Base-by-base conservation (phyloP, 2,797 vertebrate species). In the Streptopelia turtur region DNA sequence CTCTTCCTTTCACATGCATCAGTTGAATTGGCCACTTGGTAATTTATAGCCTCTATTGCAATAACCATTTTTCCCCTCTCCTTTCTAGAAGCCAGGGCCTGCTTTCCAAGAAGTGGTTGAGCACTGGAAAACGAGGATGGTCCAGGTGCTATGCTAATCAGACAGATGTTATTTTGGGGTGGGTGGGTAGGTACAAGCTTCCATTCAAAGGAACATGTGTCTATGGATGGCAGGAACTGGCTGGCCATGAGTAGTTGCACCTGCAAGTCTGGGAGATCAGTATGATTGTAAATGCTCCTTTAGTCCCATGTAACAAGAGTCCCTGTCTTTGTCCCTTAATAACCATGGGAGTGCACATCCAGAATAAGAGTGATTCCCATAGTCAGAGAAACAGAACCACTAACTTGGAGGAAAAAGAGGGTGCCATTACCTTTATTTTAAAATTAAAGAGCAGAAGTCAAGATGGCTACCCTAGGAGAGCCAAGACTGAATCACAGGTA, bases 101-200 rank as follows among this genome's bases (percentile, higher is more conserved):
- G 71, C 97, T 96, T 96, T 96, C 95, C 95, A 97, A 97, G 95
- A 96, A 95, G 96, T 80, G 89, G 90, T 76, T 85, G 56, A 90
- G 85, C 95, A 63, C 92, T 96, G 95, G 89, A 94, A 97, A 97
- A 97, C 57, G 63, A 89, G 87, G 94, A 95, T 95, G 90, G 90
- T 79, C 95, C 95, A 96, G 88, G 94, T 94, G 93, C 90, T 96
- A 93, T 96, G 93, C 91, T 96, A 96, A 97, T 95, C 53, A 96
- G 90, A 90, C 61, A 30, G 94, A 90, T 90, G 93, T 92, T 94
- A 93, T 96, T 97, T 96, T 96, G 88, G 87, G 87, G 61, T 93
- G 92, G 83, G 68, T 87, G 94, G 95, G 80, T 89, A 96, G 94
- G 95, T 96, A 75, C 78, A 96, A 93, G 65, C 81, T 85, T 90